phyloP scores from a whole-genome alignment of 2,113 vertebrate genomes.

The Alaudala cheleensis region DNA sequence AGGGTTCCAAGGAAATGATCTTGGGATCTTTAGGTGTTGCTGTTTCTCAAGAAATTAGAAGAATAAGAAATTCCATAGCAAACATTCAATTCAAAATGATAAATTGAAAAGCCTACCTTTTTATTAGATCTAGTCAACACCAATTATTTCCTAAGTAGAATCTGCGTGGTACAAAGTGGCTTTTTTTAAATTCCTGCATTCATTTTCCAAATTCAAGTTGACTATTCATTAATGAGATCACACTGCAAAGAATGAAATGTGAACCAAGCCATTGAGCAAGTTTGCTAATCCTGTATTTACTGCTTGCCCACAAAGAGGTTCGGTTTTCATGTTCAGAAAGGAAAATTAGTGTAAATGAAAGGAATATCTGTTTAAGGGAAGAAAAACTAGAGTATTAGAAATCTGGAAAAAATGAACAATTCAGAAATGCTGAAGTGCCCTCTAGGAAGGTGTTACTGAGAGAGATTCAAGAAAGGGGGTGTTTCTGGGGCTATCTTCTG shows the following conservation, averaged over 20 bases:
- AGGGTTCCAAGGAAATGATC: not conserved
- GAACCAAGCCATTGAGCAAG: not conserved
- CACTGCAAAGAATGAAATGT: not conserved
- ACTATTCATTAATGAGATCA: constrained; percentile 32
- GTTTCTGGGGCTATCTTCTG: not conserved
- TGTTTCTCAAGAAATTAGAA: not conserved
- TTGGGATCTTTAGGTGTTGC: not conserved
- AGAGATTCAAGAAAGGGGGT: accelerated
- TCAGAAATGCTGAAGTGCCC: not conserved
- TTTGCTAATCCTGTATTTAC: not conserved
- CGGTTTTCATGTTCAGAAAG: not conserved
- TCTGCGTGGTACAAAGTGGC: not conserved
- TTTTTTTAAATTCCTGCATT: not conserved
- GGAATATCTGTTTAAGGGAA: not conserved
- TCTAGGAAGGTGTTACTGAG: not conserved
- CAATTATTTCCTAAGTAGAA: not conserved
- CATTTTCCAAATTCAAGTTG: constrained; percentile 1
- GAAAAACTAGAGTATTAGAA: not conserved
- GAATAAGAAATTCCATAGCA: not conserved
- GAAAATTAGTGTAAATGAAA: not conserved
- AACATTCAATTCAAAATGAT: not conserved
- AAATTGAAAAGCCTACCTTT: not conserved
- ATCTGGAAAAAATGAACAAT: not conserved
- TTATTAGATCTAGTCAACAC: not conserved
- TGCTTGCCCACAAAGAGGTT: not conserved